A percentile compares a stretch with the other conserved stretches of the same genome.
phyloP scores from a whole-genome alignment of 2,113 vertebrate species.

The Rutilus rutilus region DNA sequence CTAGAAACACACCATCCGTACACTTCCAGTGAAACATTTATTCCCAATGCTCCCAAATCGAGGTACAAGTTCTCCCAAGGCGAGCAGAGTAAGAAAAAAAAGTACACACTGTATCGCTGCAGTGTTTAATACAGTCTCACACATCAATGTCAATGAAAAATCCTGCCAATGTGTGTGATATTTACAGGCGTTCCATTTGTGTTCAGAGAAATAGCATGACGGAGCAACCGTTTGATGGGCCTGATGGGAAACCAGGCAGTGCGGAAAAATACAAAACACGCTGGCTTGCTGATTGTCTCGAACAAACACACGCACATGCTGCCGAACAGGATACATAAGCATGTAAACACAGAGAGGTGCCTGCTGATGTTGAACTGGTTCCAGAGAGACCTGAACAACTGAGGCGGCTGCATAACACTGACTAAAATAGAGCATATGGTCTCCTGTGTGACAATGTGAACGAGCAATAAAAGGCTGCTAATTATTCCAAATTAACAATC shows the following conservation, averaged over 20 bases:
- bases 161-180: conserved; percentile 10
- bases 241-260: conserved; percentile 36
- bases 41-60: conserved; percentile 11
- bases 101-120: neutral
- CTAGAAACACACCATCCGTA: conserved; percentile 31
- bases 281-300: neutral
- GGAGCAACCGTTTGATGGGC: conserved; percentile 26
- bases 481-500: conserved; percentile 18
- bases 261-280: conserved; percentile 45
- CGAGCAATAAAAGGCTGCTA: neutral
- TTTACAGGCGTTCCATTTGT: conserved; percentile 3
- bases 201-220: conserved; percentile 20
- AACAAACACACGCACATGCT: conserved; percentile 44
- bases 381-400: conserved; percentile 25
- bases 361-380: conserved; percentile 46
- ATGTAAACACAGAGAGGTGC: conserved; percentile 53
- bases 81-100: neutral
- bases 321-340: conserved; percentile 51
- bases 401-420: conserved; percentile 22
- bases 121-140: neutral
- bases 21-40: conserved; percentile 30
- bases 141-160: neutral
- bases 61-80: conserved; percentile 27
- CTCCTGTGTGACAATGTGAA: conserved; percentile 26
- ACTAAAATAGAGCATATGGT: conserved; percentile 1